Evolutionary conservation across 2,113 vertebrate genomes (phyloP).

Genomic region (Tricholaema leucomelas): DNA sequence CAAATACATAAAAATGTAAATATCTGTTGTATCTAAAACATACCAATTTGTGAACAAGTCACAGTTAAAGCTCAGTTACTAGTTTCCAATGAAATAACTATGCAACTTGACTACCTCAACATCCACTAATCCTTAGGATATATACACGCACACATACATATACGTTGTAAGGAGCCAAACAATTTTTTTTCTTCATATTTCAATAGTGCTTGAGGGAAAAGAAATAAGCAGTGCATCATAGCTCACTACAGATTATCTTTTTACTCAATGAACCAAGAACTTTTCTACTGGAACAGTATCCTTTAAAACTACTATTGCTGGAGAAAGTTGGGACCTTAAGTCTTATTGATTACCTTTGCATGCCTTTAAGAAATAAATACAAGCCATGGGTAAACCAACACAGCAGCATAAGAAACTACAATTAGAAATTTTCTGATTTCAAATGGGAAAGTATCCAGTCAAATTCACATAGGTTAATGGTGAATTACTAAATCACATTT

Average conservation of each 20-base stretch:
- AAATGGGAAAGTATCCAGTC: conserved; percentile 25
- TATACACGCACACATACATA: background rate
- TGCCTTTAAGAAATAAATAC: conserved; percentile 74
- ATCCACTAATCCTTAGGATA: conserved; percentile 55
- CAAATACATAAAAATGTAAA: conserved; percentile 64
- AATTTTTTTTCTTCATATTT: conserved; percentile 60
- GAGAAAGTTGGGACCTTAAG: conserved; percentile 67
- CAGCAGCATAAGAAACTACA: conserved; percentile 70
- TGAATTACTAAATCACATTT: background rate
- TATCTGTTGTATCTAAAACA: conserved; percentile 60
- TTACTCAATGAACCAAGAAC: conserved; percentile 60
- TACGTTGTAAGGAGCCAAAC: conserved; percentile 29
- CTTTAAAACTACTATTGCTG: conserved; percentile 74
- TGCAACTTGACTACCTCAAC: conserved; percentile 20
- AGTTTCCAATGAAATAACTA: conserved; percentile 46
- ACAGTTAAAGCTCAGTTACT: conserved; percentile 74
- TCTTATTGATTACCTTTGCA: conserved; percentile 66
- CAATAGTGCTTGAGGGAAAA: conserved; percentile 67
- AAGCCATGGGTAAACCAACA: conserved; percentile 66
- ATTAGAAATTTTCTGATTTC: conserved; percentile 54
- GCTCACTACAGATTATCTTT: conserved; percentile 68
- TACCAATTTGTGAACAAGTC: conserved; percentile 64
- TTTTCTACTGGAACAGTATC: conserved; percentile 60
- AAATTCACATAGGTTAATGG: background rate
- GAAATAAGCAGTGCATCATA: conserved; percentile 72